phyloP scores from a whole-genome alignment of 2,113 vertebrate genomes.

The Carassius auratus region DNA sequence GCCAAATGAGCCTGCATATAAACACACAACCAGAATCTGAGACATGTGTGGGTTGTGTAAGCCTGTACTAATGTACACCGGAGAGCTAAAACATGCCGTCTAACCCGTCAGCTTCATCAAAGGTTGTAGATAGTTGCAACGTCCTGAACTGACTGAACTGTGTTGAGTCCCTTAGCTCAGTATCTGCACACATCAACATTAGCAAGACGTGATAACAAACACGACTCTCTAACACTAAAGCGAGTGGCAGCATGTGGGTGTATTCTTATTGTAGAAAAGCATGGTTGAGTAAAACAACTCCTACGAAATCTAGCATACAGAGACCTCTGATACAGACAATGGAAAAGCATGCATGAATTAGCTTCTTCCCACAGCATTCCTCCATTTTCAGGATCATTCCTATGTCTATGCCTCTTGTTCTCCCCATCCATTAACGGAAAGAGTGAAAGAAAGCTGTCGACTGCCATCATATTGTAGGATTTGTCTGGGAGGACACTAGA shows the following conservation, averaged over 20 bases:
- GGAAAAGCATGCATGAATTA: constrained; percentile 63
- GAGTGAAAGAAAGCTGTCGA: constrained; percentile 56
- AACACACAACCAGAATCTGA: constrained; percentile 35
- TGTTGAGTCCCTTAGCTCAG: background rate
- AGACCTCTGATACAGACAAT: constrained; percentile 61
- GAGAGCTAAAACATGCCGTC: constrained; percentile 33
- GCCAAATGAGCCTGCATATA: constrained; percentile 52
- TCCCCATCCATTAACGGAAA: constrained; percentile 17
- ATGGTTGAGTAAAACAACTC: constrained; percentile 61
- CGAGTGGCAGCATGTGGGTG: constrained; percentile 58
- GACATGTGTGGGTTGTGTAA: constrained; percentile 31
- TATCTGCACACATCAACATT: background rate
- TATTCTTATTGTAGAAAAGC: constrained; percentile 55
- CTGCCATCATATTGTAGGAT: constrained; percentile 68
- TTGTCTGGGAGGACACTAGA: constrained; percentile 62
- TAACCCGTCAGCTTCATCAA: constrained; percentile 45
- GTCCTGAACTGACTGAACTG: background rate
- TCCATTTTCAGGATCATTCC: constrained; percentile 25
- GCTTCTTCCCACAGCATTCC: constrained; percentile 65
- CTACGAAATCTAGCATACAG: constrained; percentile 49
- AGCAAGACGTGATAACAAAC: constrained; percentile 28
- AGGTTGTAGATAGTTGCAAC: constrained; percentile 24
- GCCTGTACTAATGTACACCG: background rate
- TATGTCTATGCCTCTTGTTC: constrained; percentile 38
- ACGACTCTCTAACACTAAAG: constrained; percentile 53